Evolutionary conservation across 2,888 invertebrate species (phyloP).

Genomic region (Leptopilina myrica): DNA sequence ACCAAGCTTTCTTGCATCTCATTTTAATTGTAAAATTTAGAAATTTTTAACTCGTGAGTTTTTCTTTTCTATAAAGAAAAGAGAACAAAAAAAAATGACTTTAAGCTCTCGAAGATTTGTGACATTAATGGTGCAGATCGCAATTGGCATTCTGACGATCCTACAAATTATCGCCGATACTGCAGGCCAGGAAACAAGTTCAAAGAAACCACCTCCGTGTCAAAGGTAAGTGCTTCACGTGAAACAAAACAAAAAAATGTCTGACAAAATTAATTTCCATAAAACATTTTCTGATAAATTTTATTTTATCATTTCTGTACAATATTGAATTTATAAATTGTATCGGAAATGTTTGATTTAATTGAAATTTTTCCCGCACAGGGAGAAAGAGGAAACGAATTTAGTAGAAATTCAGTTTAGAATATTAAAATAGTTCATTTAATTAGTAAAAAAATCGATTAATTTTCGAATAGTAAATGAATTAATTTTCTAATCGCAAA

Average conservation of each 20-base stretch:
- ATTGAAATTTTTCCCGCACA: background rate
- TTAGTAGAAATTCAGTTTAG: too few species aligned
- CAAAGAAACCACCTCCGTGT: conserved; percentile 68
- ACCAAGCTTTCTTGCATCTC: conserved; percentile 14
- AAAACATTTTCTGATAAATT: too few species aligned
- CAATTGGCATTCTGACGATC: conserved; percentile 54
- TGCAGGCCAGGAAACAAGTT: conserved; percentile 53
- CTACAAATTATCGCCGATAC: conserved; percentile 52
- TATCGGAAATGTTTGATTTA: background rate
- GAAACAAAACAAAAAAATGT: background rate
- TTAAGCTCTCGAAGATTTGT: conserved; percentile 57
- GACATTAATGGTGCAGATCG: conserved; percentile 60
- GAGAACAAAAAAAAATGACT: conserved; percentile 61
- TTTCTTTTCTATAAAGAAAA: conserved; percentile 7
- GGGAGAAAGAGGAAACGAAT: background rate
- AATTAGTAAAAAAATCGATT: too few species aligned
- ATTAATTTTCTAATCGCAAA: too few species aligned
- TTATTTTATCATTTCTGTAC: background rate
- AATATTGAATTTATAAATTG: background rate
- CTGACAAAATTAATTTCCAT: background rate
- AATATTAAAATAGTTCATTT: too few species aligned
- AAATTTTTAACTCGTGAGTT: conserved; percentile 40
- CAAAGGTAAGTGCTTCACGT: conserved; percentile 68
- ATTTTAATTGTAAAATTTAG: conserved; percentile 29
- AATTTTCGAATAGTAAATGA: too few species aligned